A percentile compares a stretch with the other conserved stretches of the same genome.
These are phyloP conservation scores for Cercopithecus mona DNA, from an alignment of 2,113 vertebrate genomes.

Conservation along the genomic window DNA sequence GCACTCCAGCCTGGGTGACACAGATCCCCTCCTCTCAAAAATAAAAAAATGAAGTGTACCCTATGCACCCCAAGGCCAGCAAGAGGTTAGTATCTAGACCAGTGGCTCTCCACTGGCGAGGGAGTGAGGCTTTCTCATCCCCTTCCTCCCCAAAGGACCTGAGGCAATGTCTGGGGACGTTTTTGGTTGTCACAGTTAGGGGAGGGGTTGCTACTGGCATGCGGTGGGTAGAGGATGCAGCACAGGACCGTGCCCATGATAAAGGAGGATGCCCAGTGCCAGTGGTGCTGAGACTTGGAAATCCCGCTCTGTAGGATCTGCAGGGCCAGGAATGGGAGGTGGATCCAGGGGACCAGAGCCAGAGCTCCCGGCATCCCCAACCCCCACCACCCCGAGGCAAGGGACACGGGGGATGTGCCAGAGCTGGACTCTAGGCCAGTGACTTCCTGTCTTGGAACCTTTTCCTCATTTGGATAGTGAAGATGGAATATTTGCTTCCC, in stretches of 20 bases:
- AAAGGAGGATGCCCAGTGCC: not conserved
- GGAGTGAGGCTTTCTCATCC: too few relatives aligned
- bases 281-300: not conserved
- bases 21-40: too few relatives aligned
- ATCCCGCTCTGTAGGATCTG: not conserved
- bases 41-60: not conserved
- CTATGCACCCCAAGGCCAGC: not conserved
- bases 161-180: not conserved
- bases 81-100: too few relatives aligned
- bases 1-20: too few relatives aligned
- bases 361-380: accelerated
- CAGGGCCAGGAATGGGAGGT: not conserved
- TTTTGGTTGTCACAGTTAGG: not conserved
- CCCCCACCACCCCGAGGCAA: not conserved
- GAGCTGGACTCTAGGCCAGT: accelerated
- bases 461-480: not conserved
- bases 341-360: not conserved
- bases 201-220: too few relatives aligned
- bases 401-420: accelerated
- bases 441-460: not conserved
- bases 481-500: not conserved
- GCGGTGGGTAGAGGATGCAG: not conserved
- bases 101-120: accelerated
- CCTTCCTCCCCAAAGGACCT: not conserved
- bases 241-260: too few relatives aligned